Conservation (phyloP, 1,140 invertebrate species). For the Drosophila santomea region DNA sequence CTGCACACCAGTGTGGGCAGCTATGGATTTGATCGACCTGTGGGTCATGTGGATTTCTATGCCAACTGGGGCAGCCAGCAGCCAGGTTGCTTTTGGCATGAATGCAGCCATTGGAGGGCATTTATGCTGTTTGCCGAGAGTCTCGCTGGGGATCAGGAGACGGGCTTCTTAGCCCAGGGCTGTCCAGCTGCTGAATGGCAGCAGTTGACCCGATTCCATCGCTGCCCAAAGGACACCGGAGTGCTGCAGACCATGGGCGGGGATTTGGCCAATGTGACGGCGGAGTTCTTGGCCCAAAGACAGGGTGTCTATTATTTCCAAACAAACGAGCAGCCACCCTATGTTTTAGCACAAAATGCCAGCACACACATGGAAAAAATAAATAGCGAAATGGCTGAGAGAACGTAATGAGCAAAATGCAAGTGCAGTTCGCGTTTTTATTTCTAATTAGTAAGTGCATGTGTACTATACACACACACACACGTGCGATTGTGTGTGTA, state of each 20-base stretch:
- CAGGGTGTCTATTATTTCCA: constrained; percentile 84
- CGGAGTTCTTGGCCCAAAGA: constrained; percentile 56
- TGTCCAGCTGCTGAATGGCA: constrained; percentile 61
- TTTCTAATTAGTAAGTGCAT: constrained; percentile 81
- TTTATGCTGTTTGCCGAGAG: constrained; percentile 88
- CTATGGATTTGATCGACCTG: constrained; percentile 87
- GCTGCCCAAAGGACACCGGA: constrained; percentile 53
- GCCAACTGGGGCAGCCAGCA: constrained; percentile 89
- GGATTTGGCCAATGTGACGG: constrained; percentile 49
- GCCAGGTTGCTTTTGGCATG: constrained; percentile 87
- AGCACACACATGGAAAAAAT: constrained; percentile 40
- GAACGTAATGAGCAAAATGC: constrained; percentile 72
- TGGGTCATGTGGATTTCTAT: constrained; percentile 90
- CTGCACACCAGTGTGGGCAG: constrained; percentile 90
- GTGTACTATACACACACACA: constrained; percentile 22
- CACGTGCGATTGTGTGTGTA: constrained; percentile 14
- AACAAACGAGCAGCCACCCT: constrained; percentile 84
- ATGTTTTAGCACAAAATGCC: constrained; percentile 41
- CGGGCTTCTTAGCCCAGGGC: constrained; percentile 42
- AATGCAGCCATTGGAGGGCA: constrained; percentile 85
- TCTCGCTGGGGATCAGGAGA: constrained; percentile 13
- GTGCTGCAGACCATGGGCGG: constrained; percentile 60
- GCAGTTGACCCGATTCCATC: constrained; percentile 59
- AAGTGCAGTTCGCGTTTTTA: constrained; percentile 74
- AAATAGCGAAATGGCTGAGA: constrained; percentile 27